A percentile compares a stretch with the other conserved stretches of the same genome.
phyloP scores from a whole-genome alignment of 2,888 invertebrate species.

The Eristalinus aeneus region DNA sequence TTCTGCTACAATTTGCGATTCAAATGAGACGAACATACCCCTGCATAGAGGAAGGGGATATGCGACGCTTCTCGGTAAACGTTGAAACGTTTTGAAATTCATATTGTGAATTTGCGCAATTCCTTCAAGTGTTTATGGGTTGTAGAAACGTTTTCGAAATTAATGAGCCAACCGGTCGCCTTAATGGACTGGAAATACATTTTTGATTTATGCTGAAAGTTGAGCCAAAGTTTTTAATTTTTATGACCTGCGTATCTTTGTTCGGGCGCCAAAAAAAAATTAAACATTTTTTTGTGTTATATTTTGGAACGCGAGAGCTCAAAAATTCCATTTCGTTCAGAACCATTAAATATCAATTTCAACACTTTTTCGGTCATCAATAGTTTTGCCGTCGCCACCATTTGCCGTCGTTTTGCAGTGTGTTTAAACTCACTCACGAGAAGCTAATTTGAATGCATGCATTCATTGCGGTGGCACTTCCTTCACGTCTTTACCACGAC shows the following conservation, averaged over 20 bases:
- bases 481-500: not conserved
- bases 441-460: too few species aligned
- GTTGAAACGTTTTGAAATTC: not conserved
- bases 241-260: too few species aligned
- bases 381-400: too few species aligned
- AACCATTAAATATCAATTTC: too few species aligned
- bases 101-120: not conserved
- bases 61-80: not conserved
- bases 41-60: not conserved
- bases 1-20: not conserved
- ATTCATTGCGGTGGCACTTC: not conserved
- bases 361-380: too few species aligned
- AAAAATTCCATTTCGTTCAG: too few species aligned
- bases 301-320: too few species aligned
- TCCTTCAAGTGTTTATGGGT: not conserved
- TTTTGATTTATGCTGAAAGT: not conserved
- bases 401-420: too few species aligned
- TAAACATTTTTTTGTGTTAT: too few species aligned
- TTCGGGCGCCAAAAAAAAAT: too few species aligned
- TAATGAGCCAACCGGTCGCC: not conserved
- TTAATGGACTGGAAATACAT: not conserved
- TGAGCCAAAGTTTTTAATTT: not conserved
- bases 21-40: not conserved
- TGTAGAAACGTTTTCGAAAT: not conserved
- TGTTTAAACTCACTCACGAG: too few species aligned